Percentiles rank a stretch among this genome's conserved stretches.
These are phyloP conservation scores for Aphodius granarius DNA, from an alignment of 2,888 invertebrate species.

Conservation along the genomic window DNA sequence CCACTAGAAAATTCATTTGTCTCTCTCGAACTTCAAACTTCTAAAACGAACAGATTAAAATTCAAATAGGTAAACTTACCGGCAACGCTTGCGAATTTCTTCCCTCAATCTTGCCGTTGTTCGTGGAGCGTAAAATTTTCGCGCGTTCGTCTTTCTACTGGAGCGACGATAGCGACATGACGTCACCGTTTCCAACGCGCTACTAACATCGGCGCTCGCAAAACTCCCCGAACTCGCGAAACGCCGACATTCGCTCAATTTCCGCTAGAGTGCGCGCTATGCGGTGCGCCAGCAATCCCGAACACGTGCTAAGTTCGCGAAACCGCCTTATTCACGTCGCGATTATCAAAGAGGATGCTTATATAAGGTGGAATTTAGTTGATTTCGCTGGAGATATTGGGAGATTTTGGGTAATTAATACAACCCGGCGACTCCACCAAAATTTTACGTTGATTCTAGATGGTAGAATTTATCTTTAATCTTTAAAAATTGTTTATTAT, in stretches of 20 bases:
- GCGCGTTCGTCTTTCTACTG: slow-evolving; percentile 9
- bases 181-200: slow-evolving; percentile 26
- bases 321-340: slow-evolving; percentile 8
- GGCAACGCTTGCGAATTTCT: not conserved
- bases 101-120: not conserved
- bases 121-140: not conserved
- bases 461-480: no score
- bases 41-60: not conserved
- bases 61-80: not conserved
- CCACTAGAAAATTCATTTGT: not conserved
- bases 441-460: no score
- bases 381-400: no score
- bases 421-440: no score
- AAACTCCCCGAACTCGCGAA: not conserved
- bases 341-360: not conserved
- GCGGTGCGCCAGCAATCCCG: slow-evolving; percentile 19
- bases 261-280: slow-evolving; percentile 10
- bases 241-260: no score
- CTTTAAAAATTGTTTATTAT: no score
- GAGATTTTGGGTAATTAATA: no score
- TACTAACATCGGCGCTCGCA: slow-evolving; percentile 16
- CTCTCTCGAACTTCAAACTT: no score
- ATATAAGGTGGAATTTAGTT: no score
- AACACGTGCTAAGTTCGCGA: slow-evolving; percentile 9
- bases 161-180: slow-evolving; percentile 19